Evolutionary conservation across 2,113 vertebrate species (phyloP).

Genomic region (Dicaeum eximium): DNA sequence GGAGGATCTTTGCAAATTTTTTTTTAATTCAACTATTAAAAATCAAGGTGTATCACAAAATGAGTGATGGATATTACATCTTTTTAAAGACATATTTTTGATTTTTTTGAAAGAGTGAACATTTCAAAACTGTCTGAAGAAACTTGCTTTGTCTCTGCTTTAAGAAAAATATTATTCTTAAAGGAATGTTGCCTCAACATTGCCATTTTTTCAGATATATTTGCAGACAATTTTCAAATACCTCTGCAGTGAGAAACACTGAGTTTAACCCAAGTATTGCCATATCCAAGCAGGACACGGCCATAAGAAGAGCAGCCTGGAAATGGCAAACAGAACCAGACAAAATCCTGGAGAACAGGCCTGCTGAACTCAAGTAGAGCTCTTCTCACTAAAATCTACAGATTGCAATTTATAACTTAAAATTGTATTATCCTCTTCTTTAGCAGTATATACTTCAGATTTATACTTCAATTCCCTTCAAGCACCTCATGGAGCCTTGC

Average conservation of each 20-base stretch:
- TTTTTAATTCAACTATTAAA: background rate
- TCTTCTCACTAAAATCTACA: background rate
- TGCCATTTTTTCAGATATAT: background rate
- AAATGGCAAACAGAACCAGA: background rate
- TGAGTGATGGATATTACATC: background rate
- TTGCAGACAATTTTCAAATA: background rate
- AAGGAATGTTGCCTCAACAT: background rate
- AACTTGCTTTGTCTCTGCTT: background rate
- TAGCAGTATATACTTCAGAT: background rate
- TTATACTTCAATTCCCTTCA: background rate
- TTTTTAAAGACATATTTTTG: background rate
- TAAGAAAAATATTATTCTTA: background rate
- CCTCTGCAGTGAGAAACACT: background rate
- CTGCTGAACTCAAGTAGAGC: rapidly evolving
- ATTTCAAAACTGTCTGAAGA: background rate
- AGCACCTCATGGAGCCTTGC: background rate
- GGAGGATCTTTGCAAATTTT: background rate
- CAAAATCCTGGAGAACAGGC: background rate
- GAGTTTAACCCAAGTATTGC: background rate
- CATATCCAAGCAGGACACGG: background rate
- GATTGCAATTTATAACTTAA: background rate
- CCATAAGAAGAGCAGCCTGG: background rate
- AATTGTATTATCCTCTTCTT: background rate
- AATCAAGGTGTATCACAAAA: background rate
- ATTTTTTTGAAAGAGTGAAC: background rate